Evolutionary conservation across 2,113 vertebrate species (phyloP).

Genomic region (Oreamnos americanus): DNA sequence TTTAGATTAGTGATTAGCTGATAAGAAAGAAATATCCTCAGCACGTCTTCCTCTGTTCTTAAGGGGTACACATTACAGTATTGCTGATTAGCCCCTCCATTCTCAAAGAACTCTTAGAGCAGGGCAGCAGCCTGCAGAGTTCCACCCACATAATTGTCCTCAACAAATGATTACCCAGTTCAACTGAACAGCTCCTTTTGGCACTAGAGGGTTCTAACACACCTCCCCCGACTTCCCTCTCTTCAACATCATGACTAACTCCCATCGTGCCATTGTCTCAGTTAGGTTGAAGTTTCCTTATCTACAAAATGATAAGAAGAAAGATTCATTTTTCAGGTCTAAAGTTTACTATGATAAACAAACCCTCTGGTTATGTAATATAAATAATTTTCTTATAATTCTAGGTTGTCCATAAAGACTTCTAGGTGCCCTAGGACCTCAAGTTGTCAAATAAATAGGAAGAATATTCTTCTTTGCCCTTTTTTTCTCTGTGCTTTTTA

Average conservation of each 20-base stretch:
- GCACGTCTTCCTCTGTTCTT: not conserved
- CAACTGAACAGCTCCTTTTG: not conserved
- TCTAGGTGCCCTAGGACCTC: not conserved
- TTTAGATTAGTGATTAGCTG: not conserved
- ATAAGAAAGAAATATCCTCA: not conserved
- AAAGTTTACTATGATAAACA: not conserved
- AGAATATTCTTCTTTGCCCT: not conserved
- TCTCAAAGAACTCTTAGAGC: not conserved
- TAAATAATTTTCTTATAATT: conserved; percentile 7
- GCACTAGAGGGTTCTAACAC: not conserved
- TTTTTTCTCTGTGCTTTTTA: not conserved
- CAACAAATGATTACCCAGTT: not conserved
- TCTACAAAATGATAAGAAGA: not conserved
- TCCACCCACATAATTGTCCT: not conserved
- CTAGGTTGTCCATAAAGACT: not conserved
- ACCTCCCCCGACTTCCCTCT: not conserved
- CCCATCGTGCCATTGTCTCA: not conserved
- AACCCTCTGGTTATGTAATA: not conserved
- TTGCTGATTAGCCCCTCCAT: not conserved
- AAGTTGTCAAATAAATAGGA: not conserved
- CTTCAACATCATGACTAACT: not conserved
- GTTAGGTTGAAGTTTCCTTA: not conserved
- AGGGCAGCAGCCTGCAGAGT: not conserved
- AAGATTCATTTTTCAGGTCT: not conserved
- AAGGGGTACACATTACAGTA: not conserved